A percentile compares a stretch with the other conserved stretches of the same genome.
Evolutionary conservation across 2,797 vertebrate genomes (phyloP).

Genomic region (Nothura maculosa): DNA sequence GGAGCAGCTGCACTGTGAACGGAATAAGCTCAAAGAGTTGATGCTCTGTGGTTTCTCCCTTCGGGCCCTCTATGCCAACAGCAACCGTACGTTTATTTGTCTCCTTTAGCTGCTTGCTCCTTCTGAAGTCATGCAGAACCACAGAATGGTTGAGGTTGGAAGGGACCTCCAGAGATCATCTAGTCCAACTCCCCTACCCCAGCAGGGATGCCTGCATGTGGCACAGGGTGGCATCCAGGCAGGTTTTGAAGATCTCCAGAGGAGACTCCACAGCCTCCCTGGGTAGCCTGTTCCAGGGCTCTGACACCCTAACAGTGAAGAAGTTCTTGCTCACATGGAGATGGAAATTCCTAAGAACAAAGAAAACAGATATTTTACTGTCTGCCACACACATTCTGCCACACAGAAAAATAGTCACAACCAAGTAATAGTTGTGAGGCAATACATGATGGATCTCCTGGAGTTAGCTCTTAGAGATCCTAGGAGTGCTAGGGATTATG

Average conservation of each 20-base stretch:
- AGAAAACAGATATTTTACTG: not conserved
- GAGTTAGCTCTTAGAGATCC: not conserved
- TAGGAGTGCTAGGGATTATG: no score
- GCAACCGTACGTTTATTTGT: slow-evolving; percentile 87
- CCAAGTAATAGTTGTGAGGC: not conserved
- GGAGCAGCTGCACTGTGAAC: slow-evolving; percentile 93
- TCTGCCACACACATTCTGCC: not conserved
- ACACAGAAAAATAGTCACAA: accelerated
- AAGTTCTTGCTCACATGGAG: no score
- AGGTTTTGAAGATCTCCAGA: no score
- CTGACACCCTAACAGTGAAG: no score
- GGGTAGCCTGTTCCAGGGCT: no score
- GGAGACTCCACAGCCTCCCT: no score
- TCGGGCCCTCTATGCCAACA: slow-evolving; percentile 87
- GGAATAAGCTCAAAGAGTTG: slow-evolving; percentile 91
- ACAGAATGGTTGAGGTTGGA: no score
- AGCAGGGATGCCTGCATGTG: no score
- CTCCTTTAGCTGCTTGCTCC: slow-evolving; percentile 10
- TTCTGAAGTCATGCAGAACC: not conserved
- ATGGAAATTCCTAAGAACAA: not conserved
- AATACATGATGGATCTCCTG: accelerated
- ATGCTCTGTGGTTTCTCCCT: slow-evolving; percentile 92
- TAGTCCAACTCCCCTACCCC: no score
- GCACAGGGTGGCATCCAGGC: no score
- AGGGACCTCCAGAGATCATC: no score